These are phyloP conservation scores for Heterodera schachtii DNA, from an alignment of 1,140 invertebrate species.

Conservation along the genomic window DNA sequence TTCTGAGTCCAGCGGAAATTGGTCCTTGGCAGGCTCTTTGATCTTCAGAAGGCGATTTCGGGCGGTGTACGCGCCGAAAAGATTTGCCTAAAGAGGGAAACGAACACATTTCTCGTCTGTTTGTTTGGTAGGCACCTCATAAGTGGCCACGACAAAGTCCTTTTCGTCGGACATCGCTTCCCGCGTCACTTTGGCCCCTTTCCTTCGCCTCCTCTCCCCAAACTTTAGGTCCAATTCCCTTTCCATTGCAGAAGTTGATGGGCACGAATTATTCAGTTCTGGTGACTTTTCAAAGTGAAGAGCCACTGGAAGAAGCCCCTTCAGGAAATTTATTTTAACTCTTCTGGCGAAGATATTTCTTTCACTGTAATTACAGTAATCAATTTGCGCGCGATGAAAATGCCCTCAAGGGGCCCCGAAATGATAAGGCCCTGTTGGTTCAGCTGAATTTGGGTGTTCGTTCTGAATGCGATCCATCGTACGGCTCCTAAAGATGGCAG, in stretches of 20 bases:
- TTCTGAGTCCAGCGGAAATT: slow-evolving; percentile 24
- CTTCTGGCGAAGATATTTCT: neutral
- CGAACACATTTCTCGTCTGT: neutral
- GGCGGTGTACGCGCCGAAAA: slow-evolving; percentile 33
- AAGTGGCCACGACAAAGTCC: slow-evolving; percentile 25
- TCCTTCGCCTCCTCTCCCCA: slow-evolving; percentile 38
- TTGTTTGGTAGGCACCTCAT: slow-evolving; percentile 12
- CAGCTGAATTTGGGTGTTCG: slow-evolving; percentile 56
- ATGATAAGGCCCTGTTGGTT: slow-evolving; percentile 39
- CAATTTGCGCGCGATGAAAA: slow-evolving; percentile 44
- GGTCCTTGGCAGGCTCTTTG: slow-evolving; percentile 1
- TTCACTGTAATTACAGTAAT: slow-evolving; percentile 31
- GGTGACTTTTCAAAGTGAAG: slow-evolving; percentile 45
- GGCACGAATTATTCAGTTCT: slow-evolving; percentile 11
- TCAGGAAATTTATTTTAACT: slow-evolving; percentile 11
- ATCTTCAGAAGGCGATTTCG: slow-evolving; percentile 27
- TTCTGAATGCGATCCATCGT: slow-evolving; percentile 50
- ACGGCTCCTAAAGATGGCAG: slow-evolving; percentile 43
- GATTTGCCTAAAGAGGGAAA: slow-evolving; percentile 27
- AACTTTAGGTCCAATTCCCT: slow-evolving; percentile 40
- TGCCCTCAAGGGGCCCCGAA: slow-evolving; percentile 28
- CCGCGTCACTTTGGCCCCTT: slow-evolving; percentile 4
- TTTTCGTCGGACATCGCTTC: neutral
- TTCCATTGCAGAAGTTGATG: slow-evolving; percentile 22
- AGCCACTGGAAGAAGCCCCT: slow-evolving; percentile 47